Percentiles rank a stretch among this genome's conserved stretches.
Conservation (phyloP, 2,113 vertebrate genomes). For the Chinchilla lanigera region DNA sequence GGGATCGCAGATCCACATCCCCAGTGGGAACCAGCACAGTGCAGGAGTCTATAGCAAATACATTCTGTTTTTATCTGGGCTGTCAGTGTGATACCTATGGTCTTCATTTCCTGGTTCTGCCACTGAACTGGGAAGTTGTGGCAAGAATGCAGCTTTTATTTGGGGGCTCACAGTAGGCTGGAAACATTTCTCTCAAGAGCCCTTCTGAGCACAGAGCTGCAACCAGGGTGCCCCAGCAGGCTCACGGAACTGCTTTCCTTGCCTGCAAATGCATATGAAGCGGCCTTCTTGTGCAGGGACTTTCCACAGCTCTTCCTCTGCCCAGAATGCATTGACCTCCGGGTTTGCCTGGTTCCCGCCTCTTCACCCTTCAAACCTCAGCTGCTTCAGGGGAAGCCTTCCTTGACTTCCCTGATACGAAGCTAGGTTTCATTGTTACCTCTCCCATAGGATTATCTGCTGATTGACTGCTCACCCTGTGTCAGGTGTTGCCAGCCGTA, state of each 20-base stretch:
- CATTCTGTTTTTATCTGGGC: background rate
- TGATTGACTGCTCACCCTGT: background rate
- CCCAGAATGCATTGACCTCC: background rate
- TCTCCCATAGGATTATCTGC: background rate
- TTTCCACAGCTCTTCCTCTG: background rate
- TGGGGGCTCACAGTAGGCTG: background rate
- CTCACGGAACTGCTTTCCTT: background rate
- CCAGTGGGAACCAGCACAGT: background rate
- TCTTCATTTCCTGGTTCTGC: background rate
- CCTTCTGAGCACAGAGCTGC: background rate
- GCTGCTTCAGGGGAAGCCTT: background rate
- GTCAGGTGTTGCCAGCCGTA: background rate
- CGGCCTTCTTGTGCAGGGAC: background rate
- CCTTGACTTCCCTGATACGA: background rate
- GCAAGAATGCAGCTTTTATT: background rate
- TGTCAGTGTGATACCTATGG: background rate
- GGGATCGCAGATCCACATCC: background rate
- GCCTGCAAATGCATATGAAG: background rate
- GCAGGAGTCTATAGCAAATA: fast-evolving
- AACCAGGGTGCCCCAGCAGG: background rate
- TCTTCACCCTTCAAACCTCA: background rate
- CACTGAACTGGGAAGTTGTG: background rate
- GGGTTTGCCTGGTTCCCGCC: background rate
- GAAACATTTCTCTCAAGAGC: background rate
- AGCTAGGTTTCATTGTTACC: background rate